Percentiles rank a stretch among this genome's conserved stretches.
Conservation (phyloP, 2,888 invertebrate species). For the Belgica antarctica region DNA sequence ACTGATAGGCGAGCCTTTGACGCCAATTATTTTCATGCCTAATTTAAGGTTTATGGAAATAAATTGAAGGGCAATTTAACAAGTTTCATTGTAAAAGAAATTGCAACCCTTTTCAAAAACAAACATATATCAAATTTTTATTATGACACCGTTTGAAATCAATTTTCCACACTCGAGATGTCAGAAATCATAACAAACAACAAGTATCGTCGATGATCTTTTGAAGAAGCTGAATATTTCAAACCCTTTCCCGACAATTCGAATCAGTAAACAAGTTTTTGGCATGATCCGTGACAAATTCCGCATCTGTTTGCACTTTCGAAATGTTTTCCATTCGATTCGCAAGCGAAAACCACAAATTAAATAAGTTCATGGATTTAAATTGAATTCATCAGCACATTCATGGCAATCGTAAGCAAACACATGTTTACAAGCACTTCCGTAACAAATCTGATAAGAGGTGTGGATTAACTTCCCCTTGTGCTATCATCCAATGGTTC, state of each 20-base stretch:
- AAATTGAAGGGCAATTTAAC: neutral
- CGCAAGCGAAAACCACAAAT: neutral
- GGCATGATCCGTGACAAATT: slow-evolving; percentile 1
- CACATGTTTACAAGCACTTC: neutral
- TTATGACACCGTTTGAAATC: slow-evolving; percentile 1
- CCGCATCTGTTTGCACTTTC: neutral
- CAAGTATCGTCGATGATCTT: neutral
- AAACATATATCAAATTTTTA: slow-evolving; percentile 17
- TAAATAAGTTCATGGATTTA: neutral
- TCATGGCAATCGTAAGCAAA: neutral
- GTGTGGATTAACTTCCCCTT: too few species aligned
- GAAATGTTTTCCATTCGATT: neutral
- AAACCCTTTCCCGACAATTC: neutral
- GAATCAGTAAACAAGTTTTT: slow-evolving; percentile 1
- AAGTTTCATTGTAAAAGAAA: neutral
- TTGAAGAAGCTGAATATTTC: neutral
- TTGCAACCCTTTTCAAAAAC: neutral
- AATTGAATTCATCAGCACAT: neutral
- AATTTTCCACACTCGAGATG: neutral
- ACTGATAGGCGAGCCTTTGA: neutral
- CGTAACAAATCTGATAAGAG: neutral
- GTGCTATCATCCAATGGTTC: too few species aligned
- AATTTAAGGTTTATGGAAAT: slow-evolving; percentile 1
- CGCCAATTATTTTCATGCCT: slow-evolving; percentile 32
- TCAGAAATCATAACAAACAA: neutral